Evolutionary conservation across 2,797 vertebrate species (phyloP).

Genomic region (Rhinichthys osculus): DNA sequence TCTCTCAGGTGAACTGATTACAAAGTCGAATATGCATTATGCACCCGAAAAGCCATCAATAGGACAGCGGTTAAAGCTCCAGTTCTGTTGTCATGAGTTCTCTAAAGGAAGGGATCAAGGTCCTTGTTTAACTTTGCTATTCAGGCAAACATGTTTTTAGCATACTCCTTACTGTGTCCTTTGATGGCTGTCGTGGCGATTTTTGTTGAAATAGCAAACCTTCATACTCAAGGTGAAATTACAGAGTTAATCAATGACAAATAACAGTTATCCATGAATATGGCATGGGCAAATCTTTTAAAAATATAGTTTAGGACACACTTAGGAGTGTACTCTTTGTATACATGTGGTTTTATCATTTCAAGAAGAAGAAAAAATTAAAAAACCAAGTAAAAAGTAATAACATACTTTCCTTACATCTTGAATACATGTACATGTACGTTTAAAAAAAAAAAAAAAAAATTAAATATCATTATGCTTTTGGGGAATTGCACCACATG

Average conservation of each 20-base stretch:
- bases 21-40: conserved; percentile 53
- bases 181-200: neutral
- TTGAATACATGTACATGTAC: neutral
- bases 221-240: neutral
- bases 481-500: neutral
- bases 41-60: conserved; percentile 24
- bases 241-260: neutral
- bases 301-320: neutral
- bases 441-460: neutral
- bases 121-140: neutral
- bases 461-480: neutral
- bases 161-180: neutral
- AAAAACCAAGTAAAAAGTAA: neutral
- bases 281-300: neutral
- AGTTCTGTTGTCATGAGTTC: conserved; percentile 12
- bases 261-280: neutral
- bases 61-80: neutral
- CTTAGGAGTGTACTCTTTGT: neutral
- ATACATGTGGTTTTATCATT: neutral
- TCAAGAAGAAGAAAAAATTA: accelerated
- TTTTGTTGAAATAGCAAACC: neutral
- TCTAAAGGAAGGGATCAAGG: neutral
- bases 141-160: conserved; percentile 32
- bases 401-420: neutral
- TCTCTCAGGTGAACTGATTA: conserved; percentile 51